A percentile compares a stretch with the other conserved stretches of the same genome.
These are phyloP conservation scores for Tetropium fuscum DNA, from an alignment of 2,888 invertebrate species.

Conservation along the genomic window DNA sequence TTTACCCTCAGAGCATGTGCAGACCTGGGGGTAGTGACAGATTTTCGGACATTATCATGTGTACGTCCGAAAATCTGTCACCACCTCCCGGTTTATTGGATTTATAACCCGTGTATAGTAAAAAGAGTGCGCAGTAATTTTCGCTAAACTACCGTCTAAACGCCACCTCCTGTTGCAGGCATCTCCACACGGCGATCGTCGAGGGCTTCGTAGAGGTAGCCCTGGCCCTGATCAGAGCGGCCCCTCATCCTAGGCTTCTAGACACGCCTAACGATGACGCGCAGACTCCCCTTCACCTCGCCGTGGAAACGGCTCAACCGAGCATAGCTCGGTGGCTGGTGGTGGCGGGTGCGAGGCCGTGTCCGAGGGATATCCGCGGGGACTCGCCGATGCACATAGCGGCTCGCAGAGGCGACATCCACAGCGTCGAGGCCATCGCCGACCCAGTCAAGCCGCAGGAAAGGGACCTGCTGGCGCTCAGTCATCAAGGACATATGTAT, in stretches of 20 bases:
- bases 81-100: no score
- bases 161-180: conserved; percentile 78
- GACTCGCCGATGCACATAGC: conserved; percentile 92
- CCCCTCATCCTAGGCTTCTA: conserved; percentile 81
- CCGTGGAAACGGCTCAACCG: conserved; percentile 82
- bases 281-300: conserved; percentile 88
- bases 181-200: conserved; percentile 87
- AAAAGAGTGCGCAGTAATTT: no score
- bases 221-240: conserved; percentile 79
- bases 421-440: conserved; percentile 80
- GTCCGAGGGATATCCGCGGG: conserved; percentile 78
- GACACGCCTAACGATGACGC: conserved; percentile 85
- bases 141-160: no score
- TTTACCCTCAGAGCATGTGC: no score
- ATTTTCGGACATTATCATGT: no score
- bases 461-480: conserved; percentile 55
- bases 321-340: conserved; percentile 82
- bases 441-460: conserved; percentile 73
- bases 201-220: conserved; percentile 81
- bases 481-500: conserved; percentile 61
- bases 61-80: no score
- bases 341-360: conserved; percentile 79
- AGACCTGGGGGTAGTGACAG: no score
- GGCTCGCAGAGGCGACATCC: conserved; percentile 75
- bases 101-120: no score